phyloP scores from a whole-genome alignment of 2,113 vertebrate species.

The Poeciliopsis retropinna region DNA sequence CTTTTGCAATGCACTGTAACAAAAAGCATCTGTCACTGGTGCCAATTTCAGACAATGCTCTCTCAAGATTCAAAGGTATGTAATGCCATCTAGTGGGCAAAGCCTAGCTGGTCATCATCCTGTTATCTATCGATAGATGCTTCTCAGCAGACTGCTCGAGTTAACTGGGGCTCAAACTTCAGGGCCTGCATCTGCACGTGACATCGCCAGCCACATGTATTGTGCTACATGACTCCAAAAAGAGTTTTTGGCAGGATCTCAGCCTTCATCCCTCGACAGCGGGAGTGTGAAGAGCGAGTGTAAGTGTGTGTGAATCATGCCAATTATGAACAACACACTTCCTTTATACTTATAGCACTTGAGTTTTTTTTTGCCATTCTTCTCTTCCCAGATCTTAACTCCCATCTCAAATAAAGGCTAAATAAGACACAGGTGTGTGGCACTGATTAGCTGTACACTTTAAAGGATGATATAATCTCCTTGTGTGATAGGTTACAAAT shows the following conservation, averaged over 20 bases:
- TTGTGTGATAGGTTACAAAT: slow-evolving; percentile 91
- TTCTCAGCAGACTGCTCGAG: neutral
- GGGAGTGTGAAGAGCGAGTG: slow-evolving; percentile 52
- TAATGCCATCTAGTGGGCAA: slow-evolving; percentile 73
- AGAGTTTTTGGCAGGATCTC: slow-evolving; percentile 47
- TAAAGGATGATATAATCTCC: slow-evolving; percentile 86
- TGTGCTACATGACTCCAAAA: slow-evolving; percentile 32
- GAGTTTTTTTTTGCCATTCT: slow-evolving; percentile 10
- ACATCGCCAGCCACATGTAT: slow-evolving; percentile 23
- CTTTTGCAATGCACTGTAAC: neutral
- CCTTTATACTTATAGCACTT: slow-evolving; percentile 54
- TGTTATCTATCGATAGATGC: slow-evolving; percentile 3
- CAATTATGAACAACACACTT: slow-evolving; percentile 62
- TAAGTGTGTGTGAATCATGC: slow-evolving; percentile 55
- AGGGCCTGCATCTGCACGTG: neutral
- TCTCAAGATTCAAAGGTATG: slow-evolving; percentile 39
- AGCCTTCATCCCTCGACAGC: slow-evolving; percentile 48
- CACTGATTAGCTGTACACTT: slow-evolving; percentile 89
- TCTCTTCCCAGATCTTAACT: slow-evolving; percentile 35
- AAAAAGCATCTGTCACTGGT: slow-evolving; percentile 21
- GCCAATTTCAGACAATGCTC: neutral
- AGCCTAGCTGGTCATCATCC: neutral
- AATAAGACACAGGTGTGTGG: slow-evolving; percentile 88
- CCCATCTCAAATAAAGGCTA: slow-evolving; percentile 55
- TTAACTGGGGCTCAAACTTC: neutral